Conservation (phyloP, 2,113 vertebrate genomes). For the Gymnarchus niloticus region DNA sequence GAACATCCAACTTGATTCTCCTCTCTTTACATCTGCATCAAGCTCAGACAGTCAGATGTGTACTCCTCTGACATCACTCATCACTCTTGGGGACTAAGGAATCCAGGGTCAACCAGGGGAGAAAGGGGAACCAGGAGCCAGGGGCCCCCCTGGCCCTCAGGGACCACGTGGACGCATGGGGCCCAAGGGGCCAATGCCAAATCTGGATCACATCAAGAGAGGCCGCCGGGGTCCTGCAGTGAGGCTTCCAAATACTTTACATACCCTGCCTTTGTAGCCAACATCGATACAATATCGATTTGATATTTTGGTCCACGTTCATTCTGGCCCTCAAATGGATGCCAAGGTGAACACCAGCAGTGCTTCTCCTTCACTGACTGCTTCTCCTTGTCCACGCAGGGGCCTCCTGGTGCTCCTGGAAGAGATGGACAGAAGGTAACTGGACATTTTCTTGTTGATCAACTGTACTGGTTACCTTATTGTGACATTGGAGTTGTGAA, state of each 20-base stretch:
- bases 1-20: not conserved
- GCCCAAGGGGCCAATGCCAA: conserved; percentile 61
- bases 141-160: conserved; percentile 48
- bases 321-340: not conserved
- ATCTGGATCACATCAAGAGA: conserved; percentile 61
- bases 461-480: not conserved
- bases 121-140: conserved; percentile 52
- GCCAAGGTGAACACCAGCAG: not conserved
- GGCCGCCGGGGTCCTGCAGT: conserved; percentile 68
- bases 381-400: conserved; percentile 45
- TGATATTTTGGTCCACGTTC: not conserved
- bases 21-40: not conserved
- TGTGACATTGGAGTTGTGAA: not conserved
- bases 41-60: not conserved
- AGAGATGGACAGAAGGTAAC: conserved; percentile 63
- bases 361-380: not conserved
- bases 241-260: conserved; percentile 23
- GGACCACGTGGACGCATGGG: conserved; percentile 67
- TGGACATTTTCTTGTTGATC: not conserved
- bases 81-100: conserved; percentile 38
- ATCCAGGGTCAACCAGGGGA: conserved; percentile 58
- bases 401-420: conserved; percentile 61
- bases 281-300: not conserved
- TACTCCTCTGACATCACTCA: not conserved
- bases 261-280: not conserved